Evolutionary conservation across 2,113 vertebrate genomes (phyloP), one percentile per base, ranked within the genome.

Genomic region (Ceuthmochares aereus): DNA sequence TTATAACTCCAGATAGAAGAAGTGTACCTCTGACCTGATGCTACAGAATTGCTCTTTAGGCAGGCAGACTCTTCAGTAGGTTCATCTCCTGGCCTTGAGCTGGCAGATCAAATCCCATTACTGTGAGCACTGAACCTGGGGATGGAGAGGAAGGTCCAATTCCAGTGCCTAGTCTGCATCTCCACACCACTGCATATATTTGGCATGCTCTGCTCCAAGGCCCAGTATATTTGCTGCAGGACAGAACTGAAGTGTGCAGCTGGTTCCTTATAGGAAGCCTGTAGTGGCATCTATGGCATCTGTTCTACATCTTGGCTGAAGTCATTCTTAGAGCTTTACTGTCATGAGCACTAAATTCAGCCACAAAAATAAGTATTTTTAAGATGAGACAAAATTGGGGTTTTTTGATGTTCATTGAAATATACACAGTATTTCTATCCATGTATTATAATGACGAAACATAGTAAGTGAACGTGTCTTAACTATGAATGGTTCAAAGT

Each of bases 381-480:
- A 97, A 96, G 93, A 92, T 69, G 69, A 84, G 88, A 86, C 78
- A 90, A 97, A 97, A 93, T 94, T 96, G 90, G 86, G 40, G 2
- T 4, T 32, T 84, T 97, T 97, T 98, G 96, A 96, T 98, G 97
- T 98, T 98, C 96, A 96, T 97, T 96, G 96, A 98, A 97, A 96
- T 98, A 97, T 97, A 97, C 95, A 95, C 97, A 92, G 94, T 97
- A 98, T 98, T 98, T 98, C 98, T 97, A 97, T 98, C 97, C 97
- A 91, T 98, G 97, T 98, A 98, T 98, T 97, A 98, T 97, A 98
- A 98, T 98, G 98, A 96, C 94, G 83, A 98, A 98, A 97, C 95
- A 97, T 98, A 98, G 97, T 98, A 96, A 97, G 98, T 98, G 97
- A 98, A 97, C 97, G 96, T 98, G 98, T 98, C 97, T 96, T 98